Percentiles rank a stretch among this genome's conserved stretches.
These are phyloP conservation scores for Steinernema hermaphroditum DNA, from an alignment of 2,888 invertebrate species.

Conservation along the genomic window DNA sequence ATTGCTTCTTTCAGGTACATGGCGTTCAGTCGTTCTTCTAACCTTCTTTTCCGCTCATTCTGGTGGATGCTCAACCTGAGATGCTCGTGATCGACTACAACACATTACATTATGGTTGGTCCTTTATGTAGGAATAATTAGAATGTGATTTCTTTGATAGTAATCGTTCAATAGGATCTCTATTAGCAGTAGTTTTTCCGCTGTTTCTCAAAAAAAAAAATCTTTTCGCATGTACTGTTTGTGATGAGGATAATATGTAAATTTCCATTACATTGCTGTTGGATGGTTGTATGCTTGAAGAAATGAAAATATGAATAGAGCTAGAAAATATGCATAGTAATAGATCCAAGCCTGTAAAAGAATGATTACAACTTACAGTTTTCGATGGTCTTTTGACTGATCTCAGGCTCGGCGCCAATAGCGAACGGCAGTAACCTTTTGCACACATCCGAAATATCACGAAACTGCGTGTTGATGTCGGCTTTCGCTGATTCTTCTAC, in stretches of 20 bases:
- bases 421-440: background rate
- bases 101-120: too few species aligned
- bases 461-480: constrained; percentile 1
- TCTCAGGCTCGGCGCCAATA: background rate
- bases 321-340: too few species aligned
- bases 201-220: too few species aligned
- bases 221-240: too few species aligned
- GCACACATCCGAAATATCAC: background rate
- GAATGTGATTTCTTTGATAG: too few species aligned
- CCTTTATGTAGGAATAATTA: too few species aligned
- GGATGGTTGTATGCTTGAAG: too few species aligned
- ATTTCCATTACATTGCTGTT: too few species aligned
- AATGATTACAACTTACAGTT: constrained; percentile 20
- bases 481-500: background rate
- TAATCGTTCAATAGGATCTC: too few species aligned
- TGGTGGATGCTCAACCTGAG: background rate
- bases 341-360: too few species aligned
- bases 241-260: too few species aligned
- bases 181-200: too few species aligned
- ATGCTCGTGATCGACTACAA: constrained; percentile 20
- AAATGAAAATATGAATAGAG: background rate
- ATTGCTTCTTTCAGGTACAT: background rate
- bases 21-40: background rate
- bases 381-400: background rate
- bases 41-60: background rate